Evolutionary conservation across 2,113 vertebrate genomes (phyloP).

Genomic region (Barnardius zonarius): DNA sequence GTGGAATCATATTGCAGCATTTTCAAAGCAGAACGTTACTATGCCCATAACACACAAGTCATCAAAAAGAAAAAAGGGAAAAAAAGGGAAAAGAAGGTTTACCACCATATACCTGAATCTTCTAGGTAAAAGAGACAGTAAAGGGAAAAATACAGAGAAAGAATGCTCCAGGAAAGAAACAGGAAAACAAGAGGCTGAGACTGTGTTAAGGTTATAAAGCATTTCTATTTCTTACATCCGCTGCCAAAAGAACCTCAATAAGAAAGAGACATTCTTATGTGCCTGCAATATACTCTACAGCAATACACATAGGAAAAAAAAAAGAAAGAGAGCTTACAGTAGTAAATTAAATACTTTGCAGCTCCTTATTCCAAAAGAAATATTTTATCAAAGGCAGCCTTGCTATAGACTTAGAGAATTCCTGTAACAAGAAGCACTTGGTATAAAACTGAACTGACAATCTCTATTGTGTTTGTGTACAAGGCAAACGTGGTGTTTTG

Average conservation of each 20-base stretch:
- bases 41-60: not conserved
- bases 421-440: not conserved
- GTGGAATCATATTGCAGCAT: slow-evolving; percentile 79
- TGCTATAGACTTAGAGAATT: not conserved
- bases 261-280: not conserved
- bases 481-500: not conserved
- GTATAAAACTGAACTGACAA: not conserved
- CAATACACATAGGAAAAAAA: not conserved
- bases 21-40: slow-evolving; percentile 62
- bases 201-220: slow-evolving; percentile 51
- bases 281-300: slow-evolving; percentile 8
- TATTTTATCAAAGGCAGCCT: not conserved
- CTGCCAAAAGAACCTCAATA: slow-evolving; percentile 26
- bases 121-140: slow-evolving; percentile 77
- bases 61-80: not conserved
- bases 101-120: slow-evolving; percentile 78
- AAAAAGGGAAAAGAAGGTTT: slow-evolving; percentile 4
- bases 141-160: slow-evolving; percentile 68
- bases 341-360: slow-evolving; percentile 37
- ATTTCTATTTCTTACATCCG: slow-evolving; percentile 48
- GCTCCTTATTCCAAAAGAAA: slow-evolving; percentile 12
- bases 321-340: not conserved
- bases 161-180: slow-evolving; percentile 65
- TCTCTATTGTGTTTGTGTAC: not conserved
- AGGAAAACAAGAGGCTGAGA: slow-evolving; percentile 73